These are phyloP conservation scores for Phrynocephalus vlangalii DNA, from an alignment of 2,797 vertebrate species.

Conservation along the genomic window DNA sequence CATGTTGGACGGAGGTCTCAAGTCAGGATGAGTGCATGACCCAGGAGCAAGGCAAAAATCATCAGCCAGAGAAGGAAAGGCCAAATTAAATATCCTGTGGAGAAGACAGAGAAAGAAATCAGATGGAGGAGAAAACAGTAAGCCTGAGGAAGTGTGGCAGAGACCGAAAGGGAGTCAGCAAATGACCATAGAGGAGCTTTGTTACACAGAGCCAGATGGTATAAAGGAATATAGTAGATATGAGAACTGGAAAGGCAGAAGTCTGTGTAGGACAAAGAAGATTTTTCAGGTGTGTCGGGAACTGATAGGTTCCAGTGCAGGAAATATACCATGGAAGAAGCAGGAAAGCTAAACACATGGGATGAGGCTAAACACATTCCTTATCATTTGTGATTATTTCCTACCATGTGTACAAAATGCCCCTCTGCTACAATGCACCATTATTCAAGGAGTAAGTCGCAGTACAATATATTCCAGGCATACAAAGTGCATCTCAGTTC, in stretches of 20 bases:
- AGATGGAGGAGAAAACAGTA: too few relatives aligned
- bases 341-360: neutral
- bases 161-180: neutral
- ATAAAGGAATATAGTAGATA: neutral
- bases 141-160: neutral
- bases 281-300: neutral
- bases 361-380: neutral
- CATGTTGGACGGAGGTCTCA: neutral
- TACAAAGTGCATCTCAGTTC: too few relatives aligned
- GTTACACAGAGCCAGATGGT: neutral
- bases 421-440: neutral
- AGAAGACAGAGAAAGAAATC: neutral
- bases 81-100: neutral
- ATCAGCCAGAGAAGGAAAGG: too few relatives aligned
- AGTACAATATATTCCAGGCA: too few relatives aligned
- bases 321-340: neutral
- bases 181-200: neutral
- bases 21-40: neutral
- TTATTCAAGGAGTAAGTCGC: neutral
- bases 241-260: neutral
- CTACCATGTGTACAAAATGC: neutral
- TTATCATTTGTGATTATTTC: too few relatives aligned
- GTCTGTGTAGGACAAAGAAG: neutral
- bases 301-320: neutral
- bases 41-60: neutral